phyloP scores from a whole-genome alignment of 2,888 invertebrate genomes.

The Trachelus tabidus region DNA sequence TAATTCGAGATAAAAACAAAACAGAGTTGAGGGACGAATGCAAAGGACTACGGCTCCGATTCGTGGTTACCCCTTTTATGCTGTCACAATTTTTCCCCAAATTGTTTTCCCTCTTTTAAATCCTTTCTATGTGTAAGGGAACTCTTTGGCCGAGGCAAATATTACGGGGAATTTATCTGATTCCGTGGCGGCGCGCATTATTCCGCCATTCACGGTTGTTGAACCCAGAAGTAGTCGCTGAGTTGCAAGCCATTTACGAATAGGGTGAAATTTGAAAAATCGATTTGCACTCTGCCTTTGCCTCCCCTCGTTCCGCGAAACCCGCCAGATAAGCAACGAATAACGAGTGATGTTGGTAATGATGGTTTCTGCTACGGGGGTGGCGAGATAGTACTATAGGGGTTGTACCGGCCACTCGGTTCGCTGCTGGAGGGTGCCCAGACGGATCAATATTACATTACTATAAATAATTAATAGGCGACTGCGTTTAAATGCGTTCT shows the following conservation, averaged over 20 bases:
- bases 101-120: neutral
- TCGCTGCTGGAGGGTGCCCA: constrained; percentile 45
- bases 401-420: constrained; percentile 38
- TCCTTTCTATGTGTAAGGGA: neutral
- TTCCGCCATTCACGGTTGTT: neutral
- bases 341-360: constrained; percentile 15
- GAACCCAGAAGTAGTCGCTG: neutral
- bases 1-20: constrained; percentile 40
- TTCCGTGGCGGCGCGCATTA: neutral
- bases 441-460: constrained; percentile 63
- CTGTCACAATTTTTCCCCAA: neutral
- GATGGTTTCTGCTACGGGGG: constrained; percentile 13
- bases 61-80: neutral
- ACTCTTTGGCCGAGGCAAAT: neutral
- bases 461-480: constrained; percentile 61
- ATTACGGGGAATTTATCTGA: neutral
- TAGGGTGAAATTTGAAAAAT: constrained; percentile 1
- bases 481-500: constrained; percentile 26
- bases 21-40: neutral
- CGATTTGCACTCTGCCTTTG: neutral
- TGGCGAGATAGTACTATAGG: constrained; percentile 21
- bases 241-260: neutral
- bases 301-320: neutral
- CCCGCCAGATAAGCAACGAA: constrained; percentile 7
- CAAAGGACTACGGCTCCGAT: neutral